Percentiles rank a stretch among this genome's conserved stretches.
Conservation (phyloP, 1,140 invertebrate genomes). For the Cydia fagiglandana region DNA sequence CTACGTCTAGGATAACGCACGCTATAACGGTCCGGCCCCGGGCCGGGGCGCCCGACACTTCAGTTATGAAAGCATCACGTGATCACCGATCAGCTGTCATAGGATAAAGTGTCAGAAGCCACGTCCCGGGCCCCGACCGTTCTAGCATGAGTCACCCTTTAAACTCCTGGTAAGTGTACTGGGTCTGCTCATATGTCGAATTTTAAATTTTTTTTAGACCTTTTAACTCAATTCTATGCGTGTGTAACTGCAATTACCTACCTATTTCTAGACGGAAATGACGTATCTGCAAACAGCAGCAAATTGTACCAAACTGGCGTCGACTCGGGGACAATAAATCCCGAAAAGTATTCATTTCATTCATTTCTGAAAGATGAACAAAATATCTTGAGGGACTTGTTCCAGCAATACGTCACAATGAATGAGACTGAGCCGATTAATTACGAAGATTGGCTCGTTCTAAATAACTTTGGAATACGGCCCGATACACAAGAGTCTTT, state of each 20-base stretch:
- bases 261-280: constrained; percentile 44
- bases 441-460: constrained; percentile 61
- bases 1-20: no score
- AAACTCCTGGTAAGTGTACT: no score
- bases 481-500: constrained; percentile 61
- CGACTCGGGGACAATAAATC: constrained; percentile 61
- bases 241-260: constrained; percentile 35
- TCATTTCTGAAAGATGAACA: constrained; percentile 52
- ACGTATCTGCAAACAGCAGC: constrained; percentile 37
- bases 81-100: no score
- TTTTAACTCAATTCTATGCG: no score
- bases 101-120: no score
- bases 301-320: constrained; percentile 50
- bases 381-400: constrained; percentile 54
- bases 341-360: constrained; percentile 57
- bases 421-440: constrained; percentile 53
- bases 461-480: constrained; percentile 62
- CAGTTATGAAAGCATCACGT: no score
- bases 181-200: no score
- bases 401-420: constrained; percentile 45
- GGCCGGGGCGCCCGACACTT: no score
- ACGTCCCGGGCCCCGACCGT: no score
- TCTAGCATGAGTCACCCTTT: no score
- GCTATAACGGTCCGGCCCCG: no score
- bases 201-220: no score